Conservation (phyloP, 2,888 invertebrate genomes). For the Drosophila setosimentum region DNA sequence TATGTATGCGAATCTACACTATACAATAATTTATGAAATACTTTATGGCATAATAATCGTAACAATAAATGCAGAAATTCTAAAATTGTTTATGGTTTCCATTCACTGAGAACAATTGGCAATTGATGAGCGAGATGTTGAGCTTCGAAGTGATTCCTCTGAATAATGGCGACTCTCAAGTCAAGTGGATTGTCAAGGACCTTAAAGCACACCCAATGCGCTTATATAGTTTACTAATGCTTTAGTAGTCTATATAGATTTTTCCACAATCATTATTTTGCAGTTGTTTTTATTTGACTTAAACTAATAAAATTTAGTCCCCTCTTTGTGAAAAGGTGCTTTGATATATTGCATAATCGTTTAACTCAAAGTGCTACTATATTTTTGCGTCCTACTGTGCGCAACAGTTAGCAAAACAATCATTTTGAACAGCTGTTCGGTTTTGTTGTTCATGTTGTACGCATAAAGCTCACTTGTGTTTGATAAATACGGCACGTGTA, state of each 20-base stretch:
- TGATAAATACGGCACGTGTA: not conserved
- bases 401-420: not conserved
- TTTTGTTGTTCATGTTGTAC: not conserved
- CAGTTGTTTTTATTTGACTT: not conserved
- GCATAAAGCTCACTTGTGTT: constrained; percentile 24
- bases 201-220: not conserved
- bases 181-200: not conserved
- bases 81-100: constrained; percentile 10
- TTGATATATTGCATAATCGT: not conserved
- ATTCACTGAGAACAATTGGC: not conserved
- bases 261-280: no score
- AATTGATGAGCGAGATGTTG: not conserved
- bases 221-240: not conserved
- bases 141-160: not conserved
- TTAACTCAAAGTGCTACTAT: not conserved
- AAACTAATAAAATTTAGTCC: not conserved
- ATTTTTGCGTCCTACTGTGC: constrained; percentile 17
- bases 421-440: not conserved
- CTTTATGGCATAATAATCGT: constrained; percentile 61
- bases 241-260: no score
- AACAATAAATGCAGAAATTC: constrained; percentile 60
- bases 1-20: constrained; percentile 45
- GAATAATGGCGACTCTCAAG: not conserved
- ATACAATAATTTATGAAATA: constrained; percentile 67
- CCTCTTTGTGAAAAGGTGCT: not conserved